Percentiles rank a stretch among this genome's conserved stretches.
These are phyloP conservation scores for Cisticola juncidis DNA, from an alignment of 2,113 vertebrate species.

Conservation along the genomic window DNA sequence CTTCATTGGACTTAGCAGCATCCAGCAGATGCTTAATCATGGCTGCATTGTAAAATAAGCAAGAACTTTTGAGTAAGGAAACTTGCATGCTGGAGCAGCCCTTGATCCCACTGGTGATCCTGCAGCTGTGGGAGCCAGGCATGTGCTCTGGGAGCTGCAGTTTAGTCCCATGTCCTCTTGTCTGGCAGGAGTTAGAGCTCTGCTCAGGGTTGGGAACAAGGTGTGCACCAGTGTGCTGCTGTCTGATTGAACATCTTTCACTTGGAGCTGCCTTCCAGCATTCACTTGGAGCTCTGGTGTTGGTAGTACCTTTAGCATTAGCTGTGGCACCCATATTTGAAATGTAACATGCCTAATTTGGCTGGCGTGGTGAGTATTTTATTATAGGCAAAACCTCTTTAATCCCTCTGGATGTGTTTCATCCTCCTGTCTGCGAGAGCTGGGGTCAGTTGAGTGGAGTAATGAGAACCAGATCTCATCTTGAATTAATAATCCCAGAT, in stretches of 20 bases:
- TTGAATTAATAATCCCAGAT: slow-evolving; percentile 43
- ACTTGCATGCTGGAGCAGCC: background rate
- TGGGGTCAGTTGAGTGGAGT: background rate
- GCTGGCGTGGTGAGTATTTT: background rate
- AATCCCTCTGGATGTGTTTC: background rate
- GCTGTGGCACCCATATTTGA: background rate
- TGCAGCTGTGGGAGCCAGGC: background rate
- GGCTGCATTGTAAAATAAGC: background rate
- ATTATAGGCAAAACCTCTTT: background rate
- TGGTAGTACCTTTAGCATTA: background rate
- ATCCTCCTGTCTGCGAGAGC: background rate
- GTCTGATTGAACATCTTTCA: accelerated
- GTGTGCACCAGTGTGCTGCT: background rate
- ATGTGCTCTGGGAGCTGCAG: background rate
- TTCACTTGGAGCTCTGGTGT: background rate
- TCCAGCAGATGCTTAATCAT: slow-evolving; percentile 34
- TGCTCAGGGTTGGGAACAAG: accelerated
- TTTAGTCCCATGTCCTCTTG: background rate
- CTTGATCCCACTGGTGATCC: background rate
- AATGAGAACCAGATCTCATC: slow-evolving; percentile 14
- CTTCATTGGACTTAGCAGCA: background rate
- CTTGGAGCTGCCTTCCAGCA: background rate
- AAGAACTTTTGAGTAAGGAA: background rate
- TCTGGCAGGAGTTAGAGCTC: background rate
- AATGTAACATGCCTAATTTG: background rate